A percentile compares a stretch with the other conserved stretches of the same genome.
Conservation (phyloP, 2,113 vertebrate species). For the Lampris incognitus region DNA sequence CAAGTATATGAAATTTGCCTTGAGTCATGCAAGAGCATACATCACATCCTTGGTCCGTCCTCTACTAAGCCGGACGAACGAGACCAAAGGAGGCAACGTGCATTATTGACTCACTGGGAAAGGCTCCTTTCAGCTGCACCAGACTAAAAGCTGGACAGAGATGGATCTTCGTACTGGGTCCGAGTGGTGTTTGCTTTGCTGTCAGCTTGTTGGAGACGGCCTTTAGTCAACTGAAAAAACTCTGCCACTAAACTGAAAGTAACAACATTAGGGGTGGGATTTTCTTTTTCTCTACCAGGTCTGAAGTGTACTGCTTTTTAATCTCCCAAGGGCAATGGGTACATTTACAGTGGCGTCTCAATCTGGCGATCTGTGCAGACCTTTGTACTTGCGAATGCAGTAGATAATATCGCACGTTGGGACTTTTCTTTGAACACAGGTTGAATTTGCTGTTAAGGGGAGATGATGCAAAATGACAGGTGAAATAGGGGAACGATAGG, state of each 20-base stretch:
- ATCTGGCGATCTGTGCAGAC: constrained; percentile 23
- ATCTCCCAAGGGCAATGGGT: constrained; percentile 47
- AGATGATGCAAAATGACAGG: constrained; percentile 64
- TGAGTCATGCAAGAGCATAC: not conserved
- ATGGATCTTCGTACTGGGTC: not conserved
- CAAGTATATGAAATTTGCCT: not conserved
- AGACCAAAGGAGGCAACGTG: constrained; percentile 20
- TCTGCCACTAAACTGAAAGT: constrained; percentile 14
- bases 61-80: constrained; percentile 12
- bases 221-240: constrained; percentile 12
- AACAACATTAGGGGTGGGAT: constrained; percentile 39
- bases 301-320: constrained; percentile 34
- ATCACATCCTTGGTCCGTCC: constrained; percentile 25
- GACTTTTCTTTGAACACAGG: constrained; percentile 30
- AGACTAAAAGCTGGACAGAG: constrained; percentile 6
- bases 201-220: constrained; percentile 14
- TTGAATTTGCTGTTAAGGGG: constrained; percentile 45
- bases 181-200: not conserved
- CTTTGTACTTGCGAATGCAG: constrained; percentile 4
- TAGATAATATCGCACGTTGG: constrained; percentile 46
- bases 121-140: constrained; percentile 8
- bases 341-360: constrained; percentile 32
- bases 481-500: constrained; percentile 50
- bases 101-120: constrained; percentile 42
- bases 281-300: constrained; percentile 49